Evolutionary conservation across 2,888 invertebrate species (phyloP), one percentile per base, ranked within the genome.

Genomic region (Agrotis ipsilon): DNA sequence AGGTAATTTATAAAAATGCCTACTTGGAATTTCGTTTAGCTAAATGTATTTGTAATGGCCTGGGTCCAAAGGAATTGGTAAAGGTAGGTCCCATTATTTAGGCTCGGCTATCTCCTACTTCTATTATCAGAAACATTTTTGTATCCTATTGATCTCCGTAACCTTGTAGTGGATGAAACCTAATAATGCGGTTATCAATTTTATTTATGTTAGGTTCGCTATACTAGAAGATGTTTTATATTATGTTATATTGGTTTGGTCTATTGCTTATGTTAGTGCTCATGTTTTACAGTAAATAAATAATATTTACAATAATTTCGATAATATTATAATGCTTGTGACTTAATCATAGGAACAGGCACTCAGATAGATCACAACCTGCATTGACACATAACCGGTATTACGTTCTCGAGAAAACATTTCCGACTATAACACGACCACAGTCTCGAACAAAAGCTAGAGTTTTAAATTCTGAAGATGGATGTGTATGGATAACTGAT

Each of bases 1-100:
- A 55, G 55, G 55, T 32, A 3, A 55, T 55, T 55, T 55, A 55
- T 32, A 55, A 55, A 54, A 43, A 55, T 55, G 6, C 16, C 13
- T 49, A 49, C 45, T 49, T n/a, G 32, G 24, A 65, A 72, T 55
- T 45, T 66, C 74, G 49, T 57, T 75, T 32, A 65, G 32, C 49
- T 45, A 57, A 74, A 71, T 74, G 64, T 65, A 13, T 74, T 71
- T 49, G 43, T 71, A 74, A 71, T 74, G 45, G 32, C 14, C 49
- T 32, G 32, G 2, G 45, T 13, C 54, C n/a, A 43, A 65, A 74
- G 71, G 21, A 64, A 74, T 65, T 27, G 48, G 21, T 39, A 62
- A 62, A 51, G 49, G 60, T 24, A 46, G 3, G 46, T 19, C 27
- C 46, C 4, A 32, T 18, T 58, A 64, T 58, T 13, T 32, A 18